Base-by-base conservation (phyloP, 2,113 vertebrate species). In the Illadopsis cleaveri region DNA sequence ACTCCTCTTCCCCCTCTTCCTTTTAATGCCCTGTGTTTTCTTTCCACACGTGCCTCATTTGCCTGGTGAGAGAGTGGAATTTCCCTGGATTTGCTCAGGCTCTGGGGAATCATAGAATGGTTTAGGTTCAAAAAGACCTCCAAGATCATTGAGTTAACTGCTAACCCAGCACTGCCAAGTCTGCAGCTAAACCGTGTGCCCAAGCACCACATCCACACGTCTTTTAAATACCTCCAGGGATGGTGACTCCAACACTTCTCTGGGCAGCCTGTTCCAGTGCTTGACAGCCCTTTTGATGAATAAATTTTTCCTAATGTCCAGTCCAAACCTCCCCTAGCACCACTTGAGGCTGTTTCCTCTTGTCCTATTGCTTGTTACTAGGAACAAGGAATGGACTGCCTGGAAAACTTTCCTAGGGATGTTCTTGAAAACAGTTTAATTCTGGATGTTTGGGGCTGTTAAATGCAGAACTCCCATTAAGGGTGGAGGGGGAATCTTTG, bases 381-480 rank as follows among this genome's bases (percentile, higher is more conserved):
- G 70, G 64, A 72, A 24, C 7, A 82, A 92, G 56, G 71, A 94
- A 47, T 54, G 68, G 57, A 48, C 28, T 92, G 69, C 68, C 47
- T 96, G 82, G 82, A 96, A 95, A 92, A 76, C 65, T 91, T 94
- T 68, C 28, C 35, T 51, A 78, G 61, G 82, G 92, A 91, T 94
- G 65, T 93, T 79, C 83, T 87, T 89, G 91, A 53, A 96, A 94
- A 82, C 75, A 94, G 60, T 47, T 85, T 93, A 95, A 81, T 95
- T 95, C 45, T 77, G 89, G 62, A 62, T 92, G 54, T 94, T 96
- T 93, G 71, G 40, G 56, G 53, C 77, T 94, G 64, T 92, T 96
- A 71, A 93, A 92, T 75, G 72, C 84, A 93, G 84, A 84, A 33
- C 40, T 33, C 76, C 94, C 64, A 84, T 96, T 96, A 93, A 80